Conservation (phyloP, 2,888 invertebrate genomes). For the Heliconius cydno region DNA sequence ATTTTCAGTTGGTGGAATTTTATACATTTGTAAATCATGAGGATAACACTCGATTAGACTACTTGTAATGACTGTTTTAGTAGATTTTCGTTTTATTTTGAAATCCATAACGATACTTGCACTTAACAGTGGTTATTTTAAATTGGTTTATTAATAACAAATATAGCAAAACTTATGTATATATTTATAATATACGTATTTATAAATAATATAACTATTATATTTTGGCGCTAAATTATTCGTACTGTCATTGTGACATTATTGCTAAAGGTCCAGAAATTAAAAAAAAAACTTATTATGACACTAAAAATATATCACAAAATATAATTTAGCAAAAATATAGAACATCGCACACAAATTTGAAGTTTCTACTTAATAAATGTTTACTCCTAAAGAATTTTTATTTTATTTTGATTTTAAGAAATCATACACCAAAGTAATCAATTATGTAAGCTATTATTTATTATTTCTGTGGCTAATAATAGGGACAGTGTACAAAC, state of each 20-base stretch:
- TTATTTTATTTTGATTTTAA: too few species aligned
- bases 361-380: too few species aligned
- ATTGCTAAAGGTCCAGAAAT: not conserved
- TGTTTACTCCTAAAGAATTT: too few species aligned
- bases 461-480: too few species aligned
- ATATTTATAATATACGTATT: too few species aligned
- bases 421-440: too few species aligned
- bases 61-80: slow-evolving; percentile 63
- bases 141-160: not conserved
- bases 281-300: too few species aligned
- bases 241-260: not conserved
- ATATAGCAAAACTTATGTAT: not conserved
- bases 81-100: slow-evolving; percentile 74
- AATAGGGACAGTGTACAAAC: too few species aligned
- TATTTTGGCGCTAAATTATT: slow-evolving; percentile 13
- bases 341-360: too few species aligned
- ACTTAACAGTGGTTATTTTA: not conserved
- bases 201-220: slow-evolving; percentile 3
- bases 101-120: slow-evolving; percentile 66
- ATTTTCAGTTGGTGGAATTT: slow-evolving; percentile 87
- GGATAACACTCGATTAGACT: slow-evolving; percentile 85
- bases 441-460: too few species aligned
- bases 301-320: too few species aligned
- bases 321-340: too few species aligned
- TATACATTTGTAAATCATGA: slow-evolving; percentile 91